phyloP scores from a whole-genome alignment of 2,113 vertebrate species.

The Mus pahari region DNA sequence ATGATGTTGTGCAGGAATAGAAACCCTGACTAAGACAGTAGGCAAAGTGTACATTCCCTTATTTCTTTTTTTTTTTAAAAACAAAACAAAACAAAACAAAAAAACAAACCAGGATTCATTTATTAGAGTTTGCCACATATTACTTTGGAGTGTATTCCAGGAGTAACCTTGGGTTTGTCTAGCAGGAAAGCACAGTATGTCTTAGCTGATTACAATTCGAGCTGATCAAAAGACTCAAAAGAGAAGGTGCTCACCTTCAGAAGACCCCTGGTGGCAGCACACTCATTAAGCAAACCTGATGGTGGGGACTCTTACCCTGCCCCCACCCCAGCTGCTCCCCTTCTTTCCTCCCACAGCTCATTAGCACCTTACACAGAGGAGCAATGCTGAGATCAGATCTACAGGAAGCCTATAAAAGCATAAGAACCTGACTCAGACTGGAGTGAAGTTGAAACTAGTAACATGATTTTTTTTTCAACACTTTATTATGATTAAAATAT shows the following conservation, averaged over 20 bases:
- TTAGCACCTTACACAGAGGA: conserved; percentile 59
- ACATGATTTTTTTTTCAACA: not conserved
- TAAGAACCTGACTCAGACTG: conserved; percentile 17
- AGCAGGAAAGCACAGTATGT: not conserved
- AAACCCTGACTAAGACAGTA: too few relatives aligned
- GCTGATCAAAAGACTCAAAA: conserved; percentile 69
- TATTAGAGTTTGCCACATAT: conserved; percentile 65
- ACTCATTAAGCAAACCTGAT: conserved; percentile 71
- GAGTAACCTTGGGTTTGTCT: conserved; percentile 34
- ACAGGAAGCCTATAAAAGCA: not conserved
- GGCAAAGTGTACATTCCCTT: conserved; percentile 15
- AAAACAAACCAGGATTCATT: conserved; percentile 54
- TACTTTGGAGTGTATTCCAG: conserved; percentile 64
- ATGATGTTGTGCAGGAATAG: too few relatives aligned
- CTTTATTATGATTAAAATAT: conserved; percentile 28
- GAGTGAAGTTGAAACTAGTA: conserved; percentile 51
- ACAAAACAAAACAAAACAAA: too few relatives aligned
- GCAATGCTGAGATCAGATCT: conserved; percentile 15
- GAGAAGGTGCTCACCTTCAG: conserved; percentile 61
- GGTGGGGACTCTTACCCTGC: not conserved
- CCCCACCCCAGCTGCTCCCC: not conserved
- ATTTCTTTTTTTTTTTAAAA: conserved; percentile 82
- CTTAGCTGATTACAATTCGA: conserved; percentile 54
- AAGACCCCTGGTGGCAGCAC: conserved; percentile 59
- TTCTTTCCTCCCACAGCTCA: conserved; percentile 43